These are phyloP conservation scores for Platysternon megacephalum DNA, from an alignment of 2,113 vertebrate genomes.

Conservation along the genomic window DNA sequence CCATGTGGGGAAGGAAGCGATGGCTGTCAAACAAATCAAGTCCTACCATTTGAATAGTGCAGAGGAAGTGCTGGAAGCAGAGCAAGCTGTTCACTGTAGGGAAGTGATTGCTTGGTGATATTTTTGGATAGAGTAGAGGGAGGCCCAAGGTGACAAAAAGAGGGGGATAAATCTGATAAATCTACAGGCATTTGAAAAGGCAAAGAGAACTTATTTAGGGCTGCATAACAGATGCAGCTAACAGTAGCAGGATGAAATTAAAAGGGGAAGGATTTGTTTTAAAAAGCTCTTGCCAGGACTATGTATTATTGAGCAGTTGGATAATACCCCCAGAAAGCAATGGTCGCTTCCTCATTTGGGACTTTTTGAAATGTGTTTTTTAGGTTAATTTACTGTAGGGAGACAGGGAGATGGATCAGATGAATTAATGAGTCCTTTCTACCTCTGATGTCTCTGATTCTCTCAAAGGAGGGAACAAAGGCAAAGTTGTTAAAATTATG, in stretches of 20 bases:
- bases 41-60: not conserved
- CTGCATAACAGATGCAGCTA: not conserved
- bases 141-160: not conserved
- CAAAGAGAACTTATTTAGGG: not conserved
- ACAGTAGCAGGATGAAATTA: not conserved
- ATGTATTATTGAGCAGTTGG: not conserved
- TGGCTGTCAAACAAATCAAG: not conserved
- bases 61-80: not conserved
- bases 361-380: too few relatives aligned
- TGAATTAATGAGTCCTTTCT: not conserved
- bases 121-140: not conserved
- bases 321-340: not conserved
- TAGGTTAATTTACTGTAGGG: too few relatives aligned
- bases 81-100: not conserved
- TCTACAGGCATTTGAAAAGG: not conserved
- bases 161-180: not conserved
- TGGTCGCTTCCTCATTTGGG: too few relatives aligned
- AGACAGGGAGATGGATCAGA: not conserved
- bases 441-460: not conserved
- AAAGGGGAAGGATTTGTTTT: not conserved
- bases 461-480: not conserved
- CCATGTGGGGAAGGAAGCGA: not conserved
- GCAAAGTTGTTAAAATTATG: not conserved
- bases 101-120: not conserved
- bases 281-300: not conserved